Evolutionary conservation across 2,113 vertebrate species (phyloP).

Genomic region (Garra rufa): DNA sequence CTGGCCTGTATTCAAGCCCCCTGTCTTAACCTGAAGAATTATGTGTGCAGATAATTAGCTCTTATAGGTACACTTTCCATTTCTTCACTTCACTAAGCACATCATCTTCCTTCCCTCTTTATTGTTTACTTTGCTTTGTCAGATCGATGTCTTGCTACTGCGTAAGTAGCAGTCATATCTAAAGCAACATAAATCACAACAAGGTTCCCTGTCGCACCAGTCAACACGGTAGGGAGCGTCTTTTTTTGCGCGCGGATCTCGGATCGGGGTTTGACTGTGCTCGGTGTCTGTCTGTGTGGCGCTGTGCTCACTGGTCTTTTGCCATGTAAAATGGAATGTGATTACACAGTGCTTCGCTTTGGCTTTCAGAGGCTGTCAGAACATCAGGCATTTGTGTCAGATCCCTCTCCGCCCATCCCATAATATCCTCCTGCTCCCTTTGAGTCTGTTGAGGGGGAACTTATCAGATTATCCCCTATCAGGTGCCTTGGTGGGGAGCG

Average conservation of each 20-base stretch:
- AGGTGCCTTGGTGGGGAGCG: conserved; percentile 62
- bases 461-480: conserved; percentile 73
- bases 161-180: conserved; percentile 81
- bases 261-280: conserved; percentile 29
- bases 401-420: conserved; percentile 53
- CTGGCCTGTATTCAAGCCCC: conserved; percentile 69
- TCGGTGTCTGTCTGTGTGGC: conserved; percentile 51
- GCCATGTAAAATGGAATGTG: conserved; percentile 56
- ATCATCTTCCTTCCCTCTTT: conserved; percentile 83
- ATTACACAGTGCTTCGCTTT: conserved; percentile 58
- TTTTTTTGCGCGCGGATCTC: conserved; percentile 11
- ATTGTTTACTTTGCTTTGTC: conserved; percentile 85
- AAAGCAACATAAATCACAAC: conserved; percentile 81
- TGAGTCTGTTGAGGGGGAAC: conserved; percentile 72
- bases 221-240: conserved; percentile 51
- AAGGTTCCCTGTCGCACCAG: conserved; percentile 78
- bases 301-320: conserved; percentile 60
- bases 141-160: conserved; percentile 84
- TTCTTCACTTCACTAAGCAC: conserved; percentile 82
- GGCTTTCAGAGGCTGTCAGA: conserved; percentile 49
- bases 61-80: conserved; percentile 82
- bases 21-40: conserved; percentile 83
- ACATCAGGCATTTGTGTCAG: conserved; percentile 56
- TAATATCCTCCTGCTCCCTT: conserved; percentile 54
- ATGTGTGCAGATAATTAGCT: conserved; percentile 82